Conservation (phyloP, 1,140 invertebrate genomes). For the Lepidurus arcticus region DNA sequence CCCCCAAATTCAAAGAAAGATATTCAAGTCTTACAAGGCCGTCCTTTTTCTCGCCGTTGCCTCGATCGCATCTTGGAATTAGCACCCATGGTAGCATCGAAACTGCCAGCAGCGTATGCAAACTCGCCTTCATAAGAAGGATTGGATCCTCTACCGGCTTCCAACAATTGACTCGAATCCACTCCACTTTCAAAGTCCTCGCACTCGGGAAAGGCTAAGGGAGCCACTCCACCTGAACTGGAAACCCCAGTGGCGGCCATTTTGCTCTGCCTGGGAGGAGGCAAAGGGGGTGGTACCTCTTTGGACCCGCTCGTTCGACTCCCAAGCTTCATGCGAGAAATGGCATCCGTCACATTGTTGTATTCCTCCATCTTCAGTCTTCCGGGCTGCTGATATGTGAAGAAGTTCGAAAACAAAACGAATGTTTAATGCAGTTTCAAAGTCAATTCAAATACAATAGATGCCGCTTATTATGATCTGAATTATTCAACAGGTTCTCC, state of each 20-base stretch:
- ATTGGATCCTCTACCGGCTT: conserved; percentile 36
- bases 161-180: conserved; percentile 39
- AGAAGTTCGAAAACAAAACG: conserved; percentile 36
- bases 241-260: neutral
- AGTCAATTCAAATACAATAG: no score
- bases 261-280: conserved; percentile 35
- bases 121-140: conserved; percentile 2
- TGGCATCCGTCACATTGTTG: conserved; percentile 78
- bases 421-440: conserved; percentile 28
- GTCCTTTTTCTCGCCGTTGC: neutral
- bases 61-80: conserved; percentile 22
- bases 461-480: no score
- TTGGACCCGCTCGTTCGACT: conserved; percentile 44
- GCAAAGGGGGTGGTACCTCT: conserved; percentile 31
- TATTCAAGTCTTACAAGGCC: neutral
- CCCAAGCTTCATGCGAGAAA: conserved; percentile 65
- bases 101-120: conserved; percentile 33
- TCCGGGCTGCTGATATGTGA: conserved; percentile 58
- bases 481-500: no score
- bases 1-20: neutral
- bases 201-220: conserved; percentile 71
- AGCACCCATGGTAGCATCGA: conserved; percentile 47
- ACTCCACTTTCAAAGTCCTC: conserved; percentile 50
- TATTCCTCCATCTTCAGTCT: conserved; percentile 86
- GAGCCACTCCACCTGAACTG: conserved; percentile 58